These are phyloP conservation scores for Chrysotoxum bicinctum DNA, from an alignment of 2,888 invertebrate genomes.

Conservation along the genomic window DNA sequence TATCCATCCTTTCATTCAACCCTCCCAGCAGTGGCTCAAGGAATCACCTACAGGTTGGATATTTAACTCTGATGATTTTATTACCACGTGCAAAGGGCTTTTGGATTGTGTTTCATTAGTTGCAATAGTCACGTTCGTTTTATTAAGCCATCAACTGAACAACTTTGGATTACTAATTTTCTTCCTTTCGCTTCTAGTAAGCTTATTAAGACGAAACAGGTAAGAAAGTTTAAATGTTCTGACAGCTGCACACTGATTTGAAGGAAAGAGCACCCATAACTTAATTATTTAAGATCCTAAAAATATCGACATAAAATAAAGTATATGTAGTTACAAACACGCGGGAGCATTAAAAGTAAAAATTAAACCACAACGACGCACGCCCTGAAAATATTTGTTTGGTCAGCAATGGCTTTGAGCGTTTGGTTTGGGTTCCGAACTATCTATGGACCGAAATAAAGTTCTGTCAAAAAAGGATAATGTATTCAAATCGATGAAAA, in stretches of 20 bases:
- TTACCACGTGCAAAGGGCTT: conserved; percentile 51
- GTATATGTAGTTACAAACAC: too few relatives aligned
- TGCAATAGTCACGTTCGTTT: conserved; percentile 79
- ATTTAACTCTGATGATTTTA: conserved; percentile 60
- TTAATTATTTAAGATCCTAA: too few relatives aligned
- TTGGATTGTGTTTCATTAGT: conserved; percentile 60
- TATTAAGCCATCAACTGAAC: conserved; percentile 80
- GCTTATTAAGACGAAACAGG: conserved; percentile 46
- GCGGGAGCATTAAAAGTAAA: too few relatives aligned
- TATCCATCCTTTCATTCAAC: conserved; percentile 32
- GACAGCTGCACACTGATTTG: background rate
- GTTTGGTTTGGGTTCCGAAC: too few relatives aligned
- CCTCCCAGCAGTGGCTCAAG: conserved; percentile 20
- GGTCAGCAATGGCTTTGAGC: too few relatives aligned
- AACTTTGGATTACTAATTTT: conserved; percentile 81
- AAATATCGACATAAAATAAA: too few relatives aligned
- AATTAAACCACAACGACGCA: too few relatives aligned
- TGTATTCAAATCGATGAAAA: too few relatives aligned
- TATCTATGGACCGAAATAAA: too few relatives aligned
- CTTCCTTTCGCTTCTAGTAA: conserved; percentile 13
- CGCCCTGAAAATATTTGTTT: too few relatives aligned
- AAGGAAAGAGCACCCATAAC: too few relatives aligned
- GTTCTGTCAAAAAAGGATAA: too few relatives aligned
- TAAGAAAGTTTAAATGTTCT: background rate
- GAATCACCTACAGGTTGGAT: conserved; percentile 50